phyloP scores from a whole-genome alignment of 2,113 vertebrate species.

The Pseudorasbora parva region DNA sequence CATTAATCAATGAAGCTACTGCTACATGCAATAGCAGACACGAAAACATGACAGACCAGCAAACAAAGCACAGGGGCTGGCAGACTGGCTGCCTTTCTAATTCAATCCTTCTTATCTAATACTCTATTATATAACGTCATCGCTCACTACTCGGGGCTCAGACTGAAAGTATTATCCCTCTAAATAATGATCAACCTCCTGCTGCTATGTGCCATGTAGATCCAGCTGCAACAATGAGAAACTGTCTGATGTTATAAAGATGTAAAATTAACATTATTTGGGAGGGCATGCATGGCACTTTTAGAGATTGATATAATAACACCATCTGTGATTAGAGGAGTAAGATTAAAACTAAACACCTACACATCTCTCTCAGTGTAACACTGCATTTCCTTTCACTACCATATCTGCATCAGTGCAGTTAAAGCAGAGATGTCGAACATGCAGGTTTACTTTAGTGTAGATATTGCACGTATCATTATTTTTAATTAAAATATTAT shows the following conservation, averaged over 20 bases:
- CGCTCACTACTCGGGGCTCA: neutral
- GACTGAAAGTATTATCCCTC: constrained; percentile 12
- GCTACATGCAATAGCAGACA: neutral
- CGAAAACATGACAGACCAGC: neutral
- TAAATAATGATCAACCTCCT: constrained; percentile 24
- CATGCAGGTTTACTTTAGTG: neutral
- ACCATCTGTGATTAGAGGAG: neutral
- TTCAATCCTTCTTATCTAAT: constrained; percentile 36
- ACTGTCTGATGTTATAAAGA: neutral
- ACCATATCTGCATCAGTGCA: neutral
- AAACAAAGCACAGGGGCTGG: constrained; percentile 9
- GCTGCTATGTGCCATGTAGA: neutral
- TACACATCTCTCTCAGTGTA: neutral
- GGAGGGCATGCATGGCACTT: neutral
- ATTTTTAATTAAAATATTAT: neutral
- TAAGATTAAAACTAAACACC: neutral
- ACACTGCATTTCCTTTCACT: neutral
- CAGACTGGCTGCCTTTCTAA: neutral
- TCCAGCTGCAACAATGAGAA: neutral
- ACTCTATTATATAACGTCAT: constrained; percentile 27
- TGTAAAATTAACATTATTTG: neutral
- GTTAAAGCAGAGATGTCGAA: neutral
- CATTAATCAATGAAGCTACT: neutral
- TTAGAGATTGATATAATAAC: neutral
- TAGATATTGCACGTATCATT: neutral